Base-by-base conservation (phyloP, 2,797 vertebrate genomes). In the Phyllotis vaccarum region DNA sequence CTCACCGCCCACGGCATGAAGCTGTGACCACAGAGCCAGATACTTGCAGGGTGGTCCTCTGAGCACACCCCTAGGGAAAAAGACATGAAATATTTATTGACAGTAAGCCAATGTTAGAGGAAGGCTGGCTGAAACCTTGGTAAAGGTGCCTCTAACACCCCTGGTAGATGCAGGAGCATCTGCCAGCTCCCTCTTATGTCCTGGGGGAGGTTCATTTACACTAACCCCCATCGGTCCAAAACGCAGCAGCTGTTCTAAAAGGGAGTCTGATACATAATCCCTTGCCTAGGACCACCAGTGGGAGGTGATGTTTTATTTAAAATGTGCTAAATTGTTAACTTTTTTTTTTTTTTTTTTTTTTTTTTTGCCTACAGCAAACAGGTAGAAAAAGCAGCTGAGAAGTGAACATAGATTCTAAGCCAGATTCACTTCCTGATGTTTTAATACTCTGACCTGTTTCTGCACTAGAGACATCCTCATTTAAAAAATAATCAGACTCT, bases 11-110 rank as follows among this genome's bases (percentile, higher is more conserved):
- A 98, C 97, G 31, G 94, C 54, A 8, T 5, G 19, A 92, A 94
- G 92, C 93, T 93, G 86, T 94, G 97, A 93, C 96, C 95, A 66
- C 96, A 85, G 90, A 98, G 8, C 79, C 94, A 96, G 92, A 93
- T 82, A 83, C 94, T 97, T 78, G 43, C 97, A 96, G 97, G 97
- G 97, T 98, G 97, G 97, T 97, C 97, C 93, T 96, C 92, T 93
- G 93, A 96, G 92, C 93, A 94, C 86, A 90, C 82, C 97, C 96
- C 91, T 49, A 0, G 95, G 96, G 78, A 1, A 60, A 94, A 72
- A 97, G 86, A 81, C 96, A 75, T 94, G 95, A 96, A 96, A 89
- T 97, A 87, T 93, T 95, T 96, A 96, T 85, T 97, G 97, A 97
- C 95, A 95, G 49, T 46, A 79, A 83, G 97, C 97, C 97, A 97